Conservation (phyloP, 2,113 vertebrate genomes). For the Indicator maculatus region DNA sequence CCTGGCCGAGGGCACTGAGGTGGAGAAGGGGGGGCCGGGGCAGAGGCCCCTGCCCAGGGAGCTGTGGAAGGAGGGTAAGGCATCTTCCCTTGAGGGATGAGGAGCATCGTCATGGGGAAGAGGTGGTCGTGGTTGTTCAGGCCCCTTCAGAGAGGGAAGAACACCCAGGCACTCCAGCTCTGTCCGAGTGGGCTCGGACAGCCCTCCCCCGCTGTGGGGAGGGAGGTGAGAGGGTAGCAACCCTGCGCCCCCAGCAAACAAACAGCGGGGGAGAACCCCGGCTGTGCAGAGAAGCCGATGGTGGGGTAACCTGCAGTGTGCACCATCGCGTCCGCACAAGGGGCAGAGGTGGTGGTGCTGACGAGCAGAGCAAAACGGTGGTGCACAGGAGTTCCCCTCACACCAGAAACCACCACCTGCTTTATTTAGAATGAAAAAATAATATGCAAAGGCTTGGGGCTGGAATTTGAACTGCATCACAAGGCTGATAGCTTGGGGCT, state of each 20-base stretch:
- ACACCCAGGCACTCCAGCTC: background rate
- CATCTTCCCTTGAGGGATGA: background rate
- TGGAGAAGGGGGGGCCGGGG: background rate
- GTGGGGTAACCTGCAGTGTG: background rate
- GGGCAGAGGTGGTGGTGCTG: background rate
- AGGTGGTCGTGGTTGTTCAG: background rate
- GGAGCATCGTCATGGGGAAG: background rate
- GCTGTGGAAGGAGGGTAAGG: background rate
- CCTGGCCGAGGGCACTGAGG: background rate
- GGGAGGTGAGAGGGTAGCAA: background rate
- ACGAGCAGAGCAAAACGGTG: background rate
- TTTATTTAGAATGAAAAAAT: background rate
- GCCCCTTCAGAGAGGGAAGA: background rate
- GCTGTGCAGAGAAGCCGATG: background rate
- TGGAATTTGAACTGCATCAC: background rate
- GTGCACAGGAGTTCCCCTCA: background rate
- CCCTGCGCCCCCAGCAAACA: background rate
- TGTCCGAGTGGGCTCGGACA: background rate
- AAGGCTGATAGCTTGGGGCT: background rate
- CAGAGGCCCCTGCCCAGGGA: background rate
- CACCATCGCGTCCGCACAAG: accelerated
- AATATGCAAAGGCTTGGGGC: background rate
- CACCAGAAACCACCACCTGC: background rate
- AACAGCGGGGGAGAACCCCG: background rate
- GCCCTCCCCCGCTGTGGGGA: background rate